Evolutionary conservation across 2,113 vertebrate species (phyloP), one percentile per base, ranked within the genome.

Genomic region (Phaetusa simplex): DNA sequence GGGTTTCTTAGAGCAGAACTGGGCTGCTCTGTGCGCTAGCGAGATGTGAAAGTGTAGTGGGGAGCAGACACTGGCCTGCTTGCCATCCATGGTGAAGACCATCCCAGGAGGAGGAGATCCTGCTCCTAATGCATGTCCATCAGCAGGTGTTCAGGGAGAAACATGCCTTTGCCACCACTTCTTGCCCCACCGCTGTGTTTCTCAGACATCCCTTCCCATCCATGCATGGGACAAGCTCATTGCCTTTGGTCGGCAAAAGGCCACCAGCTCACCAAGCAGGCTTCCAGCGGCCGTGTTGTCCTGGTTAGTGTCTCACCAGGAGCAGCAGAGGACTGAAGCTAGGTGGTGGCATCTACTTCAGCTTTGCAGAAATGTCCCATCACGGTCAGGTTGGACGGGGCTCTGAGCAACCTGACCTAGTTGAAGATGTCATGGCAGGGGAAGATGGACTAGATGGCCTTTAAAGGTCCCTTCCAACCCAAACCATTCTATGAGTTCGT

Each of bases 101-200:
- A 38, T 13, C 36, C 29, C 49, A 17, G n/a, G 65, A 64, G 45
- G 19, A 69, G 50, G 36, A 42, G 29, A 58, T 21, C 42, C 24
- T 0, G 1, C 47, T 55, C 55, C 10, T 29, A 24, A 62, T 19
- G n/a, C 11, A 34, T 2, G 27, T 43, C 70, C 4, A 5, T 6
- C 1, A 2, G 24, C 40, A 47, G 8, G 13, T 50, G 19, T n/a
- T 47, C 20, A 24, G 55, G 49, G 24, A 47, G 64, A 56, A 83
- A 76, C 2, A 1, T 34, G 24, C 8, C 40, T 62, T 45, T 53
- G 23, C 34, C 55, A 32, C 64, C 30, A 5, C 16, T 49, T 18
- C 20, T 30, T 53, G 23, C 55, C 30, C 18, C 38, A 40, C 40
- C 5, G 0, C 6, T 27, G 16, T 19, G 13, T 71, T 42, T 47